Base-by-base conservation (phyloP, 2,797 vertebrate species). In the Typhlichthys eigenmanni region DNA sequence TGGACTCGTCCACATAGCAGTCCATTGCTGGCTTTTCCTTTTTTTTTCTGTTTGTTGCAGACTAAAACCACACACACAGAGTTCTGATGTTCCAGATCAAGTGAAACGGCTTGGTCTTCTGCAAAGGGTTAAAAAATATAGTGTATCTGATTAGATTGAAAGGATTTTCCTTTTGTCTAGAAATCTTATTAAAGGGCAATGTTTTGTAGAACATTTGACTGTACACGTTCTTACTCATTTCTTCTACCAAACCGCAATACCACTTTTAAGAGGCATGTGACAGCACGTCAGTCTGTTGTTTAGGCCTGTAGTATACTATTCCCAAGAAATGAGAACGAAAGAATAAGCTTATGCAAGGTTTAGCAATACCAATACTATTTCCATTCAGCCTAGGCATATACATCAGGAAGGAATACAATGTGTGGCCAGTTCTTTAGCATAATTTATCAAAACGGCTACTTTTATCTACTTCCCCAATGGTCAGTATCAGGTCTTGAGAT, bases 341-440 rank as follows among this genome's bases (percentile, higher is more conserved):
- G 65, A 57, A 59, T 16, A 5, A 24, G 12, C 43, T 13, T 14
- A 47, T 34, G 50, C 50, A 24, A 51, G 60, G 50, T 79, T 0
- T 56, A 65, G 50, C 50, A 2, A 0, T 47, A 13, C 79, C 79
- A 73, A 72, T 70, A 76, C 72, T 76, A 76, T 87, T 80, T 76
- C 75, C 72, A 71, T 84, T 81, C 55, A 78, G 58, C 55, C 29
- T 71, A 81, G 75, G 62, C 87, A 78, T 78, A 56, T 59, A 85
- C 82, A 72, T 75, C 64, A n/a, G 50, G 47, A 54, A 64, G 82
- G 87, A 84, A 89, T 79, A 55, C 68, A 81, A 87, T 84, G 82
- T 68, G 77, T 83, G 81, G 69, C 77, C 75, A 80, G 78, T 85
- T 82, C 81, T 85, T 76, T 83, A 91, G 86, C 85, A 91, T 92